Evolutionary conservation across 2,888 invertebrate species (phyloP).

Genomic region (Plemyria rubiginata): DNA sequence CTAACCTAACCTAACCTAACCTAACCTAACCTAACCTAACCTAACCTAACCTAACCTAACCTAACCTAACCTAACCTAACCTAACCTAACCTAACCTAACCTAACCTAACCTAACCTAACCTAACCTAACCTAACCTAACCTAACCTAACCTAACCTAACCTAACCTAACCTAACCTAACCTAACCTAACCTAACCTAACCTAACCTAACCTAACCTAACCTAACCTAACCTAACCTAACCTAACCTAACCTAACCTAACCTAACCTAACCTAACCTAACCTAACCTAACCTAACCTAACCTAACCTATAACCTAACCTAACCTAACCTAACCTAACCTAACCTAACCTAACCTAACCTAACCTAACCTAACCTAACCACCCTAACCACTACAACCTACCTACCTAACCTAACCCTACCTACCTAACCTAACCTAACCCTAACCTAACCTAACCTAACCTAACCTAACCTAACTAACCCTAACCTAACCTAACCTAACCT

Average conservation of each 20-base stretch:
- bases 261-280: conserved; percentile 36
- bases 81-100: conserved; percentile 41
- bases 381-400: conserved; percentile 35
- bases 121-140: conserved; percentile 47
- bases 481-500: conserved; percentile 33
- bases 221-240: conserved; percentile 44
- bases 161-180: conserved; percentile 31
- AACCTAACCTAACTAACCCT: conserved; percentile 34
- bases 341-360: conserved; percentile 39
- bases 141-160: conserved; percentile 45
- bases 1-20: conserved; percentile 34
- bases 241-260: conserved; percentile 40
- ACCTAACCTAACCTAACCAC: conserved; percentile 40
- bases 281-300: conserved; percentile 27
- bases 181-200: conserved; percentile 31
- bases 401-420: conserved; percentile 37
- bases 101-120: conserved; percentile 48
- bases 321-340: conserved; percentile 39
- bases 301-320: conserved; percentile 27
- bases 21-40: conserved; percentile 48
- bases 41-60: conserved; percentile 4
- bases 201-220: conserved; percentile 45
- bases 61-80: conserved; percentile 8
- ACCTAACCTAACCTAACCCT: conserved; percentile 32
- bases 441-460: conserved; percentile 35